Evolutionary conservation across 2,113 vertebrate genomes (phyloP).

Genomic region (Brachyistius frenatus): DNA sequence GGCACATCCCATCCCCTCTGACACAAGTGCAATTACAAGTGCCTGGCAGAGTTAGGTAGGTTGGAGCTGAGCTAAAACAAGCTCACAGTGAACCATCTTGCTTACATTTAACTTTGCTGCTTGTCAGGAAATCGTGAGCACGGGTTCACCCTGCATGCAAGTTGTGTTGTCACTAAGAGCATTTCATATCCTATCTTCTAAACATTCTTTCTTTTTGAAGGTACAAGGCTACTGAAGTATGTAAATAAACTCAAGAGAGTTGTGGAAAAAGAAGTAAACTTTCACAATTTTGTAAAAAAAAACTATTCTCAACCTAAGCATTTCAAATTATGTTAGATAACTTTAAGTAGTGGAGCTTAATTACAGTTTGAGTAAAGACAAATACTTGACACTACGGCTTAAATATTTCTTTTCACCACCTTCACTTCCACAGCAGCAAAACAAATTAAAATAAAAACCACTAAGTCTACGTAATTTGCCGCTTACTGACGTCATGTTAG

Average conservation of each 20-base stretch:
- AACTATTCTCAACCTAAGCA: background rate
- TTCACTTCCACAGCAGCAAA: slow-evolving; percentile 9
- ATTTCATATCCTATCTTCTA: slow-evolving; percentile 17
- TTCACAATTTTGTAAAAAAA: background rate
- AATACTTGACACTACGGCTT: background rate
- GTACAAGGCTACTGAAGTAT: background rate
- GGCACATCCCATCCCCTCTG: slow-evolving; percentile 63
- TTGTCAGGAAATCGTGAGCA: slow-evolving; percentile 56
- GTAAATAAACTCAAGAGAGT: background rate
- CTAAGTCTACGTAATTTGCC: slow-evolving; percentile 17
- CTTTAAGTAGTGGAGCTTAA: background rate
- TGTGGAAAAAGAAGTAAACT: background rate
- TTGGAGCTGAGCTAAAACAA: slow-evolving; percentile 54
- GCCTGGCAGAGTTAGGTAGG: slow-evolving; percentile 62
- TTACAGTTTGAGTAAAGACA: background rate
- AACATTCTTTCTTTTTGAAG: slow-evolving; percentile 14
- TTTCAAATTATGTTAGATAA: background rate
- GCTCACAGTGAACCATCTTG: slow-evolving; percentile 48
- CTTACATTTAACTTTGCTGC: slow-evolving; percentile 30
- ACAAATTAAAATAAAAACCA: slow-evolving; percentile 19
- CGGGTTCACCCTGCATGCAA: background rate
- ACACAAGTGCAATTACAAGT: slow-evolving; percentile 74
- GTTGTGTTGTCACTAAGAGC: slow-evolving; percentile 27
- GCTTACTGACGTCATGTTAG: slow-evolving; percentile 33
- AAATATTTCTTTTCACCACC: slow-evolving; percentile 11